phyloP scores from a whole-genome alignment of 2,797 vertebrate genomes.

The Sphenopsis melanotis region DNA sequence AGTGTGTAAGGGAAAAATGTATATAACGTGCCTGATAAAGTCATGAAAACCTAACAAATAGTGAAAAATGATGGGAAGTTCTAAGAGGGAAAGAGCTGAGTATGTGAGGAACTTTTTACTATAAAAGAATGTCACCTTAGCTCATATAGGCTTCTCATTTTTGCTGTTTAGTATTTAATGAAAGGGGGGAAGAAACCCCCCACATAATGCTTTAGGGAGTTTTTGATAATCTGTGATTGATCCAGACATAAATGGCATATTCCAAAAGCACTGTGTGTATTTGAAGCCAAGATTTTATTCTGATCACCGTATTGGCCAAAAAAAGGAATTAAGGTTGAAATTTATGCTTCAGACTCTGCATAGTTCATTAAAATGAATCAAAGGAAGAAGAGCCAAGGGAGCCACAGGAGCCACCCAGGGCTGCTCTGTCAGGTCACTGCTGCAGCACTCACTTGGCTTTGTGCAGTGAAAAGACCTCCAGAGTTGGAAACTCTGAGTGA shows the following conservation, averaged over 20 bases:
- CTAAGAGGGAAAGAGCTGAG: not conserved
- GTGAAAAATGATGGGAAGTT: not conserved
- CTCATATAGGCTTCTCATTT: not conserved
- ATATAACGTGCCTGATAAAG: not conserved
- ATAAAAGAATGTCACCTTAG: not conserved
- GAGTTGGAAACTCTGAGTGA: not conserved
- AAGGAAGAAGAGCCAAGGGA: not conserved
- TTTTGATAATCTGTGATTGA: not conserved
- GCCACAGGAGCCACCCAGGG: not conserved
- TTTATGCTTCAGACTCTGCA: not conserved
- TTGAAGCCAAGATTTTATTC: not conserved
- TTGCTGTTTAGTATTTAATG: not conserved
- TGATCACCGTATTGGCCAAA: not conserved
- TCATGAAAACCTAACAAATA: not conserved
- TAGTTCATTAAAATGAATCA: conserved; percentile 1
- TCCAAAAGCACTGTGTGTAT: not conserved
- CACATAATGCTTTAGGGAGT: not conserved
- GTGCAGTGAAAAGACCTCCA: not conserved
- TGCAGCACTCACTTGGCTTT: accelerated
- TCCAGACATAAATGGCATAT: not conserved
- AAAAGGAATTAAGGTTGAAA: not conserved
- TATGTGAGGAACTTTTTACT: not conserved
- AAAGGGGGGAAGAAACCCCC: not conserved
- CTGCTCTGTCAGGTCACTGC: not conserved
- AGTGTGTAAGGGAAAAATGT: not conserved